Evolutionary conservation across 1,140 invertebrate species (phyloP), one percentile per base, ranked within the genome.

Genomic region (Triops cancriformis): DNA sequence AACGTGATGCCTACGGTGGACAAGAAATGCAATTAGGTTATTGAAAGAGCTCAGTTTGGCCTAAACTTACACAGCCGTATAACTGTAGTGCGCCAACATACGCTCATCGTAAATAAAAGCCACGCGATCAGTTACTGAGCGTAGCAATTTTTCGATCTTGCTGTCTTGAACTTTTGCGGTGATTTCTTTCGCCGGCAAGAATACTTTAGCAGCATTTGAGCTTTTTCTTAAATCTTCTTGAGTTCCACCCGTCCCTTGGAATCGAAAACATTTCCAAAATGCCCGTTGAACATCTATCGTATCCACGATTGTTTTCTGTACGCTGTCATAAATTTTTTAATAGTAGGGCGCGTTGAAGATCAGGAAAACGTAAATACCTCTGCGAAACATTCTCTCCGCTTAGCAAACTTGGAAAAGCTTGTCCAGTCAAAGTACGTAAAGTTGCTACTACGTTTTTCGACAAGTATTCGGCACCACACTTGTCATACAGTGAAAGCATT

Each of bases 381-480:
- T 74, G 12, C 1, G 28, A 78, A n/a, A 72, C 41, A 26, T 74
- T 80, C 43, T 64, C 26, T 9, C 28, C 7, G 37, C 42, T 14
- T 6, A n/a, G 37, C 42, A 74, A 26, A 73, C 0, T 77, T 0
- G 94, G 94, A 81, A 92, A 93, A 9, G 94, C 89, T 85, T 97
- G 92, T 0, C 92, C 93, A 14, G 98, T 85, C 72, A 99, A 86
- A 0, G 91, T 87, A 77, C 92, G 86, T 26, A 98, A 83, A 9
- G 94, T 96, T 14, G 95, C 84, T 18, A 94, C 93, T 43, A 93
- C 95, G 73, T 92, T 90, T 88, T 98, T 96, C 0, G 94, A 89
- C 76, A 98, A 86, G 0, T 95, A 96, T 72, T 92, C 89, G 18
- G 95, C 81, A 83, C 93, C 97, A 85, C 98, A 98, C 27, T 96